phyloP scores from a whole-genome alignment of 2,113 vertebrate genomes.

The Enhydra lutris region DNA sequence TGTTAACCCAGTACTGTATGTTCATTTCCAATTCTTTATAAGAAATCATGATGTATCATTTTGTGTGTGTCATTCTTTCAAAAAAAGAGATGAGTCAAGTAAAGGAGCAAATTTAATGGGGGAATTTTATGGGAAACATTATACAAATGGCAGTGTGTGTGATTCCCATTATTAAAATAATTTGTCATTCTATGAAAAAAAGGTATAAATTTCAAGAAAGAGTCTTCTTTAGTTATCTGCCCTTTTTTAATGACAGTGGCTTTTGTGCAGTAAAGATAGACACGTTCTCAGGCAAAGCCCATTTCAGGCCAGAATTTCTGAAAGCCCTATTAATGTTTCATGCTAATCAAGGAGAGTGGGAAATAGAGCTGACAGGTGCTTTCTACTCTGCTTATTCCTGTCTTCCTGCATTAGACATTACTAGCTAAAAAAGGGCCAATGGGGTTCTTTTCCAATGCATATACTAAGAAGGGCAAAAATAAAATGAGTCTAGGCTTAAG shows the following conservation, averaged over 20 bases:
- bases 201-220: slow-evolving; percentile 85
- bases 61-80: slow-evolving; percentile 84
- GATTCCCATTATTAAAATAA: slow-evolving; percentile 89
- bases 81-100: slow-evolving; percentile 85
- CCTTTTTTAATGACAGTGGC: slow-evolving; percentile 82
- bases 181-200: slow-evolving; percentile 87
- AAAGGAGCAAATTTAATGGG: slow-evolving; percentile 85
- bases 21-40: slow-evolving; percentile 87
- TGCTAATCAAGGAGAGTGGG: slow-evolving; percentile 95
- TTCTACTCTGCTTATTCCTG: slow-evolving; percentile 99
- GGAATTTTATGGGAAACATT: slow-evolving; percentile 87
- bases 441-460: slow-evolving; percentile 83
- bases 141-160: slow-evolving; percentile 85
- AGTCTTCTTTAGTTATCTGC: slow-evolving; percentile 85
- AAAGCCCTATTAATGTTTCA: slow-evolving; percentile 99
- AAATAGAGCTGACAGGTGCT: slow-evolving; percentile 97
- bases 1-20: slow-evolving; percentile 87
- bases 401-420: slow-evolving; percentile 93
- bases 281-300: slow-evolving; percentile 85
- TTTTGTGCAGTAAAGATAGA: slow-evolving; percentile 85
- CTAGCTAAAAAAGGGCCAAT: slow-evolving; percentile 84
- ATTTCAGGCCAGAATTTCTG: slow-evolving; percentile 91
- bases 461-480: slow-evolving; percentile 81
- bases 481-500: slow-evolving; percentile 86
- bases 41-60: slow-evolving; percentile 86